Evolutionary conservation across 2,113 vertebrate species (phyloP).

Genomic region (Saguinus imperator): DNA sequence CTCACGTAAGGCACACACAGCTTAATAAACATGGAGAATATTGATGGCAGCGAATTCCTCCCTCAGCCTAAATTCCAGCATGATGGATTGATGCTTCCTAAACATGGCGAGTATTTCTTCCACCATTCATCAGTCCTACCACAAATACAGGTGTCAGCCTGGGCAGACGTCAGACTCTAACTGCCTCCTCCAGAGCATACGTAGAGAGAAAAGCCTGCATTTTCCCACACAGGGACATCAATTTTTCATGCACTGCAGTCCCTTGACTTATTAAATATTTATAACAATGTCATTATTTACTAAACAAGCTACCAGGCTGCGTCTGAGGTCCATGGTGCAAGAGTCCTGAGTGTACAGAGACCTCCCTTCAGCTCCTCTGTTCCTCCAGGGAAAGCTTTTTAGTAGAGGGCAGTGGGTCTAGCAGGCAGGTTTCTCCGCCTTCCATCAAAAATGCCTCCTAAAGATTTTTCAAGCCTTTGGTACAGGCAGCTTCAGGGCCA

Average conservation of each 20-base stretch:
- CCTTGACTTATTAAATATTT: constrained; percentile 83
- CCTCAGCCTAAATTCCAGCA: constrained; percentile 39
- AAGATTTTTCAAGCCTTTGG: background rate
- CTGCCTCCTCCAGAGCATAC: constrained; percentile 70
- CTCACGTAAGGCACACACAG: background rate
- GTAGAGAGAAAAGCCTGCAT: constrained; percentile 51
- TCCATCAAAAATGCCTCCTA: background rate
- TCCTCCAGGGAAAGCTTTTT: background rate
- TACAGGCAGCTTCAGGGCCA: background rate
- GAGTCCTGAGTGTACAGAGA: background rate
- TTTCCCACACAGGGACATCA: constrained; percentile 74
- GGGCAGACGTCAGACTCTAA: constrained; percentile 84
- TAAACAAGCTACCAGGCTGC: constrained; percentile 53
- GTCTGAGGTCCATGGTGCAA: background rate
- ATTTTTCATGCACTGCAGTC: constrained; percentile 83
- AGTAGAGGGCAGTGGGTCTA: background rate
- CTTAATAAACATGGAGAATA: constrained; percentile 45
- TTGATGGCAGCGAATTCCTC: constrained; percentile 58
- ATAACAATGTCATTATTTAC: constrained; percentile 79
- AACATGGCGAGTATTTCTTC: constrained; percentile 68
- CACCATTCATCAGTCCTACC: constrained; percentile 85
- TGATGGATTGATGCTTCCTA: constrained; percentile 78
- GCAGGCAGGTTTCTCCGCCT: background rate
- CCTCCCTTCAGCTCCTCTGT: background rate
- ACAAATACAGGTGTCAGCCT: constrained; percentile 86